These are phyloP conservation scores for Spondyliosoma cantharus DNA, from an alignment of 2,797 vertebrate genomes.

Conservation along the genomic window DNA sequence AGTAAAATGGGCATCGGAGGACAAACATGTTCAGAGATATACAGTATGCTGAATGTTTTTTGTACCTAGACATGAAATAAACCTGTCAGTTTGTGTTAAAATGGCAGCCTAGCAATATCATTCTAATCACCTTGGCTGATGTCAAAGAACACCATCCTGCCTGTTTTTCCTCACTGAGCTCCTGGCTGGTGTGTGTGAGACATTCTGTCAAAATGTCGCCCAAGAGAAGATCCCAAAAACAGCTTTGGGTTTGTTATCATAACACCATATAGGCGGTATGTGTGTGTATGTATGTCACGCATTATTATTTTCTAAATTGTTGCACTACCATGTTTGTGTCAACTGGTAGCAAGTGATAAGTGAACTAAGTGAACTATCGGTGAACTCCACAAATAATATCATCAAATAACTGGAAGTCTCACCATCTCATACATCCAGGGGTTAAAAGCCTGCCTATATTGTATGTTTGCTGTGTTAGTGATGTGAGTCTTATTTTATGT, in stretches of 20 bases:
- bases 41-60: constrained; percentile 60
- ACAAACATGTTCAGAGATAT: constrained; percentile 60
- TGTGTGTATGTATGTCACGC: neutral
- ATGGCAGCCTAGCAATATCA: constrained; percentile 60
- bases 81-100: constrained; percentile 73
- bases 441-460: neutral
- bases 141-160: constrained; percentile 60
- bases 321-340: neutral
- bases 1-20: constrained; percentile 61
- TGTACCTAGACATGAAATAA: constrained; percentile 70
- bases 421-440: neutral
- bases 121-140: constrained; percentile 70
- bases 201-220: constrained; percentile 48
- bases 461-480: neutral
- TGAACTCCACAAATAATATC: constrained; percentile 25
- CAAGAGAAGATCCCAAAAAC: constrained; percentile 32
- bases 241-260: constrained; percentile 37
- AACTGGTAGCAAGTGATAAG: constrained; percentile 16
- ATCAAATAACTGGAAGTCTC: neutral
- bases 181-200: constrained; percentile 48
- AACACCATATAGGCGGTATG: neutral
- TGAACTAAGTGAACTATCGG: constrained; percentile 36
- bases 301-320: constrained; percentile 28
- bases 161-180: constrained; percentile 31
- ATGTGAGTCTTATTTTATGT: constrained; percentile 25